Conservation (phyloP, 2,888 invertebrate genomes). For the Sesamia inferens region DNA sequence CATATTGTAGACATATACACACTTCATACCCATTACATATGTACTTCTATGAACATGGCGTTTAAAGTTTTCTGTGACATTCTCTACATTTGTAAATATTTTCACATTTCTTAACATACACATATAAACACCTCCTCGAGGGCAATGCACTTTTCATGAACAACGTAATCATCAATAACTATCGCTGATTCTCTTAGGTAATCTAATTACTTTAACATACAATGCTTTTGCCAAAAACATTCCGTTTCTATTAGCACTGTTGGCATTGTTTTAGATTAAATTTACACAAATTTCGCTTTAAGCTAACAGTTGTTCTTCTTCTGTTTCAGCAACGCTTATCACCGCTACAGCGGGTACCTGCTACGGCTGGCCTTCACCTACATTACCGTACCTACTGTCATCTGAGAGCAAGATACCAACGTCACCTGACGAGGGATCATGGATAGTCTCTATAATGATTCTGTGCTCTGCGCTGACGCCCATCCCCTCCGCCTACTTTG, state of each 20-base stretch:
- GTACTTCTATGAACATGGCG: constrained; percentile 15
- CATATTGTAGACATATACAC: constrained; percentile 24
- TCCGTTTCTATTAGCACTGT: constrained; percentile 57
- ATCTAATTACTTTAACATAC: constrained; percentile 47
- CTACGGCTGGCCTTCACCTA: constrained; percentile 91
- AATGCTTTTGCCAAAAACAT: constrained; percentile 56
- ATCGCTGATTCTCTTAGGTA: constrained; percentile 33
- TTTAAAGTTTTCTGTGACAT: constrained; percentile 48
- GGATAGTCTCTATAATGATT: constrained; percentile 92
- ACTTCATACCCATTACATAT: not conserved
- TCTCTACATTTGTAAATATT: constrained; percentile 64
- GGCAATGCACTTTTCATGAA: constrained; percentile 60
- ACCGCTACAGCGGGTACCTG: constrained; percentile 89
- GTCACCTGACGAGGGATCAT: constrained; percentile 88
- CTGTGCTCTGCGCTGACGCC: constrained; percentile 91
- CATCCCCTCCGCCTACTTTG: constrained; percentile 90
- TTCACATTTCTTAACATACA: constrained; percentile 53
- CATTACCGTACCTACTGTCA: constrained; percentile 86
- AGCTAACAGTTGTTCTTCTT: constrained; percentile 57
- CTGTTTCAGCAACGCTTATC: constrained; percentile 87
- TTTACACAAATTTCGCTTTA: constrained; percentile 24
- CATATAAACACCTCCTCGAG: constrained; percentile 53
- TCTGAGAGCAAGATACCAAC: constrained; percentile 87
- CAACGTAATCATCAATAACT: constrained; percentile 59
- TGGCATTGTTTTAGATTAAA: constrained; percentile 41